Evolutionary conservation across 2,113 vertebrate genomes (phyloP).

Genomic region (Nothobranchius kuhntae): DNA sequence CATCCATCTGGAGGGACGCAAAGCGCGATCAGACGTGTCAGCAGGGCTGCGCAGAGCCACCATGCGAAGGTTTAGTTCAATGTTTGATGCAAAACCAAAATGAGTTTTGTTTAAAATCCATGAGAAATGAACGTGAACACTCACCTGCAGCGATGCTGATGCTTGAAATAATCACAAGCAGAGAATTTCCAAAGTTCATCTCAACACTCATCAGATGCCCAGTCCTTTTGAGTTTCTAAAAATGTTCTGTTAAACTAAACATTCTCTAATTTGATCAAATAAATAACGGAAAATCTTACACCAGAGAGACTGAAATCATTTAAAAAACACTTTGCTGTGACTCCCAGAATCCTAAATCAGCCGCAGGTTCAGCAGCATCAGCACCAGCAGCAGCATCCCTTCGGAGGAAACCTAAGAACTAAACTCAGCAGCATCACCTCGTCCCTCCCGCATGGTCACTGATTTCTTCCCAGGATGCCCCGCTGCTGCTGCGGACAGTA

Average conservation of each 20-base stretch:
- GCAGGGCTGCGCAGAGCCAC: not conserved
- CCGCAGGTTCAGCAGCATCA: constrained; percentile 35
- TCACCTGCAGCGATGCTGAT: constrained; percentile 67
- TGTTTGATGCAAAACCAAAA: not conserved
- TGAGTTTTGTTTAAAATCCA: not conserved
- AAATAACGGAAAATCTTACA: not conserved
- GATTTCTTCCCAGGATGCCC: constrained; percentile 20
- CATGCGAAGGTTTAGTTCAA: constrained; percentile 3
- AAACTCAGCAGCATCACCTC: constrained; percentile 64
- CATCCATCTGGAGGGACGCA: constrained; percentile 33
- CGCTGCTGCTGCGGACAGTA: constrained; percentile 11
- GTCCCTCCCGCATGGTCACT: constrained; percentile 35
- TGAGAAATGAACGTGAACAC: not conserved
- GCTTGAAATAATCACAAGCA: constrained; percentile 54
- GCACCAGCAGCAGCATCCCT: constrained; percentile 41
- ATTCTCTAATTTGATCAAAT: not conserved
- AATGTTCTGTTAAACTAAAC: not conserved
- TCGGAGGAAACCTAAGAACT: constrained; percentile 44
- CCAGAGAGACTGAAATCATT: constrained; percentile 34
- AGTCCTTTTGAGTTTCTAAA: constrained; percentile 22
- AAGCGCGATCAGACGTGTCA: constrained; percentile 21
- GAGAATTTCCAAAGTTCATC: constrained; percentile 70
- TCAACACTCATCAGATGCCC: constrained; percentile 49
- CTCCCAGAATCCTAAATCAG: constrained; percentile 45
- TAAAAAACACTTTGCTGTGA: constrained; percentile 61